A percentile compares a stretch with the other conserved stretches of the same genome.
Evolutionary conservation across 2,888 invertebrate genomes (phyloP).

Genomic region (Salpingus planirostris): DNA sequence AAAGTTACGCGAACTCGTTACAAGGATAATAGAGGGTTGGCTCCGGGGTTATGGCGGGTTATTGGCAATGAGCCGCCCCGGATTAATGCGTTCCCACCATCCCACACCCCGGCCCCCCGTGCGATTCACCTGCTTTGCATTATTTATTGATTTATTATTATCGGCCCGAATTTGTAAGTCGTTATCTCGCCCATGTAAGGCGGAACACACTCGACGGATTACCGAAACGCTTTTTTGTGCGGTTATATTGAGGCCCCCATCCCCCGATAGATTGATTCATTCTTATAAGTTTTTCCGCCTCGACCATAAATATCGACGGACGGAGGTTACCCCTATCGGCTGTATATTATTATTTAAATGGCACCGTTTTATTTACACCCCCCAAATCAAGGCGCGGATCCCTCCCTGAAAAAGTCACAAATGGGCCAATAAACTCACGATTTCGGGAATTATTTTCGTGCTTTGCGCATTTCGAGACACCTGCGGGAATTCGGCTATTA

Average conservation of each 20-base stretch:
- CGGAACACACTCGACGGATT: too few species aligned
- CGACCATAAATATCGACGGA: constrained; percentile 5
- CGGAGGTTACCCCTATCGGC: constrained; percentile 4
- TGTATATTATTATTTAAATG: too few species aligned
- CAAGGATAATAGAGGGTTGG: constrained; percentile 33
- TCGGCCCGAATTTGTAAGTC: constrained; percentile 7
- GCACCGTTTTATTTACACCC: too few species aligned
- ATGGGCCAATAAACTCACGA: too few species aligned
- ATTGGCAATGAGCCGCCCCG: constrained; percentile 31
- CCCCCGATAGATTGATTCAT: constrained; percentile 1
- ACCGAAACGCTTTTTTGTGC: neutral
- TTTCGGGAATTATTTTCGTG: too few species aligned
- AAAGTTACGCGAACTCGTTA: constrained; percentile 39
- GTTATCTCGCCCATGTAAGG: constrained; percentile 3
- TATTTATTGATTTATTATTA: constrained; percentile 26
- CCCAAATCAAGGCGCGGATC: too few species aligned
- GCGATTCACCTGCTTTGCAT: constrained; percentile 23
- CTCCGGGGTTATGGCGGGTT: constrained; percentile 27
- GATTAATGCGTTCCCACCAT: constrained; percentile 22
- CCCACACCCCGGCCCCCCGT: neutral
- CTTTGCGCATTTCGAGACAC: too few species aligned
- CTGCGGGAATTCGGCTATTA: too few species aligned
- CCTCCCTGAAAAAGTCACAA: too few species aligned
- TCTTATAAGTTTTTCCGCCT: constrained; percentile 5
- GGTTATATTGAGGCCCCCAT: too few species aligned